Conservation (phyloP, 2,797 vertebrate genomes). For the Syngnathus rostellatus region DNA sequence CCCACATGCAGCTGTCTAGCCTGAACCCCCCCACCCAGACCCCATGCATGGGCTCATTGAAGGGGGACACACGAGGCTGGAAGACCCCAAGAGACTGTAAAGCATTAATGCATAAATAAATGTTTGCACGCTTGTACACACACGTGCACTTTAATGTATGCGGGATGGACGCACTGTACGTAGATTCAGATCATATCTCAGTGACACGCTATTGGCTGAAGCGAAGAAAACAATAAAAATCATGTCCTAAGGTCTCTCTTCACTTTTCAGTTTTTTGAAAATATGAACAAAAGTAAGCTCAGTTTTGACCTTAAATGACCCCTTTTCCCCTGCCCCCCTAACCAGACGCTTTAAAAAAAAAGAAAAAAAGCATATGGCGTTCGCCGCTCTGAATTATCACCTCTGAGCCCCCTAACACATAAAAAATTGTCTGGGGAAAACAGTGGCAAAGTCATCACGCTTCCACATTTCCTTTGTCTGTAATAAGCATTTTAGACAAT, state of each 20-base stretch:
- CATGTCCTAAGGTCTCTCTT: background rate
- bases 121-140: slow-evolving; percentile 7
- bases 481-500: background rate
- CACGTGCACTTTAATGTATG: slow-evolving; percentile 16
- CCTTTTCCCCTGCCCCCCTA: background rate
- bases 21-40: slow-evolving; percentile 24
- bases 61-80: slow-evolving; percentile 33
- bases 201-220: slow-evolving; percentile 7
- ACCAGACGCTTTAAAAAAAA: background rate
- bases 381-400: slow-evolving; percentile 30
- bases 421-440: slow-evolving; percentile 16
- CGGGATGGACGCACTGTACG: slow-evolving; percentile 18
- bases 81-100: slow-evolving; percentile 48
- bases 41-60: slow-evolving; percentile 51
- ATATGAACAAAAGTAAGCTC: slow-evolving; percentile 17
- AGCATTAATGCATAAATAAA: slow-evolving; percentile 51
- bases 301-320: slow-evolving; percentile 35
- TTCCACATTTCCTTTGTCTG: background rate
- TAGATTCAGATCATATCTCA: slow-evolving; percentile 36
- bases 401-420: slow-evolving; percentile 9
- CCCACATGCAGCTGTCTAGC: slow-evolving; percentile 26
- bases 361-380: slow-evolving; percentile 37
- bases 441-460: background rate
- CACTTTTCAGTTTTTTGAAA: slow-evolving; percentile 24
- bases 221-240: background rate